phyloP scores from a whole-genome alignment of 2,797 vertebrate species.

The Echiichthys vipera region DNA sequence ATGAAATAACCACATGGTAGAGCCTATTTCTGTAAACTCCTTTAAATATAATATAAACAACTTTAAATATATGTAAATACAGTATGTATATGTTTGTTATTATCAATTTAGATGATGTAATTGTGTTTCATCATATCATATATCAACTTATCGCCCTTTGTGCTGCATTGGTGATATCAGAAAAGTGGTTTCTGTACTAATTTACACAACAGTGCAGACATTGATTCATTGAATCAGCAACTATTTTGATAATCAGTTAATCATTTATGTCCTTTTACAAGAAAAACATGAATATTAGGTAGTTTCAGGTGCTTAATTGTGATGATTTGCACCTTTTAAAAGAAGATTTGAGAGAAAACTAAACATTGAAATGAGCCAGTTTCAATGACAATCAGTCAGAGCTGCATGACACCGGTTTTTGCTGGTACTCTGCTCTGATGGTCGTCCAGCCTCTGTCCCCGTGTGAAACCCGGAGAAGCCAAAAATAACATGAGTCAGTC shows the following conservation, averaged over 20 bases:
- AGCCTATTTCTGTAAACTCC: too few relatives aligned
- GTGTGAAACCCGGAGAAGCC: not conserved
- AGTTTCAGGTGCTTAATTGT: not conserved
- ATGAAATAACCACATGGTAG: too few relatives aligned
- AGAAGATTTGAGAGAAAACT: not conserved
- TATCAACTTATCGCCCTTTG: too few relatives aligned
- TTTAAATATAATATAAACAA: too few relatives aligned
- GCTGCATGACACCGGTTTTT: not conserved
- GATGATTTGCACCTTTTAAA: not conserved
- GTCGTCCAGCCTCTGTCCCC: not conserved
- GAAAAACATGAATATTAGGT: too few relatives aligned
- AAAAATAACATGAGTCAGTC: constrained; percentile 21
- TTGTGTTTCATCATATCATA: too few relatives aligned
- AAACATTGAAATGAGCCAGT: not conserved
- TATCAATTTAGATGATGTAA: too few relatives aligned
- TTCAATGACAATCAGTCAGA: not conserved
- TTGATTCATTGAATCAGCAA: not conserved
- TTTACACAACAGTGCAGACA: not conserved
- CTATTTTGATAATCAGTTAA: not conserved
- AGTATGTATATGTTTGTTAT: too few relatives aligned
- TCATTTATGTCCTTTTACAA: not conserved
- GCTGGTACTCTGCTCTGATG: not conserved
- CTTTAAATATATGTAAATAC: too few relatives aligned
- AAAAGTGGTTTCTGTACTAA: too few relatives aligned
- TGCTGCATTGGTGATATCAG: too few relatives aligned